Conservation (phyloP, 2,797 vertebrate species). For the Benthosema pterotum region DNA sequence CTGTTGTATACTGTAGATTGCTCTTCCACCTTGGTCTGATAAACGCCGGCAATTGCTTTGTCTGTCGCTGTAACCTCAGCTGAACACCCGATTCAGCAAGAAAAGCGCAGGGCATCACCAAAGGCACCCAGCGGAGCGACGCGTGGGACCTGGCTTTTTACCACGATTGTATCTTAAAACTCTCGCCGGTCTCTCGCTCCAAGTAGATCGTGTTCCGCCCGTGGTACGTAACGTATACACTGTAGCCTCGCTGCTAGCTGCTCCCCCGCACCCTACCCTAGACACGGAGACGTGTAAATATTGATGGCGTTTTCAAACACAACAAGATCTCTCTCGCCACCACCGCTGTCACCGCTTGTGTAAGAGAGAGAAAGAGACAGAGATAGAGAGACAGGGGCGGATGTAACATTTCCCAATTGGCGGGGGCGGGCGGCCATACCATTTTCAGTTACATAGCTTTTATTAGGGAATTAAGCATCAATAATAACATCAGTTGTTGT, state of each 20-base stretch:
- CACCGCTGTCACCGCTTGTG: conserved; percentile 71
- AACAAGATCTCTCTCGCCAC: conserved; percentile 80
- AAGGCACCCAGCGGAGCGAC: background rate
- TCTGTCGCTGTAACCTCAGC: background rate
- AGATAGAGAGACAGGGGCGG: too few species aligned
- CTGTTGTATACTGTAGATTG: too few species aligned
- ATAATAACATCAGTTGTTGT: too few species aligned
- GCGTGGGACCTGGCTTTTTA: background rate
- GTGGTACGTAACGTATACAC: conserved; percentile 14
- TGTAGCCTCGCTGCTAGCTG: conserved; percentile 1
- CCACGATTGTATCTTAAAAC: conserved; percentile 31
- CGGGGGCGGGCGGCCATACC: too few species aligned
- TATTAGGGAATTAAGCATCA: too few species aligned
- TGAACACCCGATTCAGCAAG: conserved; percentile 10
- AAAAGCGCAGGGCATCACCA: background rate
- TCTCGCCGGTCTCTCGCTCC: conserved; percentile 37
- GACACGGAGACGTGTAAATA: conserved; percentile 78
- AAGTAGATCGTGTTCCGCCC: conserved; percentile 60
- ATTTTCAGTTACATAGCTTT: too few species aligned
- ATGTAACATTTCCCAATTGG: too few species aligned
- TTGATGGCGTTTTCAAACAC: conserved; percentile 75
- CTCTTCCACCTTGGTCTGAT: too few species aligned
- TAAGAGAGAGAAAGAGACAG: too few species aligned
- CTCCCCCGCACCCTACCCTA: conserved; percentile 26
- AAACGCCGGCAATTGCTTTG: too few species aligned